Percentiles rank a stretch among this genome's conserved stretches.
phyloP scores from a whole-genome alignment of 37 sponge, comb jelly and placozoan species.

The Theonella swinhoei region DNA sequence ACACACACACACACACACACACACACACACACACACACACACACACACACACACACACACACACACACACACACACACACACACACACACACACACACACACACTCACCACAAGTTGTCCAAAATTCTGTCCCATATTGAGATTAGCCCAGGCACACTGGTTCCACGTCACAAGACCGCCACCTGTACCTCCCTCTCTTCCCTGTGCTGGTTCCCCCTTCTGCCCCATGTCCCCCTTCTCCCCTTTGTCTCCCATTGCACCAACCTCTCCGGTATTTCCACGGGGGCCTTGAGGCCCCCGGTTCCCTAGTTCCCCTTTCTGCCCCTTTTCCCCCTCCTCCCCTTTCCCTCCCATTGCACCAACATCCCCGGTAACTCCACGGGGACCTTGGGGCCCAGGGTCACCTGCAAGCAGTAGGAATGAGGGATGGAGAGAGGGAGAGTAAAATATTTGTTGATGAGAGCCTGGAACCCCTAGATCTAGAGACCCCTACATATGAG shows the following conservation, averaged over 20 bases:
- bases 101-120: slow-evolving; percentile 62
- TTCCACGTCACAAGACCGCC: slow-evolving; percentile 35
- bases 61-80: not conserved
- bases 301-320: slow-evolving; percentile 19
- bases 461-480: too few relatives aligned
- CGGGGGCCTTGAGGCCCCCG: not conserved
- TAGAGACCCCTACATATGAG: too few relatives aligned
- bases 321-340: not conserved
- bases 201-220: not conserved
- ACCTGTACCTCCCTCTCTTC: not conserved
- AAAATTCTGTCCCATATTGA: slow-evolving; percentile 49
- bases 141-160: slow-evolving; percentile 53
- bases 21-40: not conserved
- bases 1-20: not conserved
- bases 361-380: not conserved
- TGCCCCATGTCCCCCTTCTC: slow-evolving; percentile 1
- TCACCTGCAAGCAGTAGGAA: too few relatives aligned
- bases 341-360: not conserved
- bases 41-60: not conserved
- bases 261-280: not conserved
- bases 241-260: not conserved
- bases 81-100: not conserved
- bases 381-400: not conserved
- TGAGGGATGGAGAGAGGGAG: too few relatives aligned
- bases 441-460: too few relatives aligned